Evolutionary conservation across 2,888 invertebrate species (phyloP).

Genomic region (Conchocele bisecta): DNA sequence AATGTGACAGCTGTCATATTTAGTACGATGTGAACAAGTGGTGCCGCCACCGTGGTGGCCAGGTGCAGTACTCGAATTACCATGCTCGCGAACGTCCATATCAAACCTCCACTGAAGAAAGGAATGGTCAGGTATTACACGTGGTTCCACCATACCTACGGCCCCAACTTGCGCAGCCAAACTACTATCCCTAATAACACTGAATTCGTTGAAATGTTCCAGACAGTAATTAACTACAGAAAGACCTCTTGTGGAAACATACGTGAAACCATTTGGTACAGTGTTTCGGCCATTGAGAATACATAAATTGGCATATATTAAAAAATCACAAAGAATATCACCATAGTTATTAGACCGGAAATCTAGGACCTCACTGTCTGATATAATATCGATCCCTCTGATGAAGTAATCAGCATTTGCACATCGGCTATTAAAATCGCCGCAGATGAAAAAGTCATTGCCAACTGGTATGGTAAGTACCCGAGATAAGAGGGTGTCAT

Average conservation of each 20-base stretch:
- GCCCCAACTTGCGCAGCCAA: neutral
- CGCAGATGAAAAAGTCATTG: neutral
- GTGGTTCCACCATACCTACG: neutral
- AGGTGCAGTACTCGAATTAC: too few species aligned
- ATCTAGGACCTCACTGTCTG: conserved; percentile 6
- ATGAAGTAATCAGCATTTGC: conserved; percentile 1
- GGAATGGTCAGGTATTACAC: conserved; percentile 3
- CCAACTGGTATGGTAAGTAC: neutral
- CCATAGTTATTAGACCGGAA: conserved; percentile 2
- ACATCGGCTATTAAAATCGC: conserved; percentile 24
- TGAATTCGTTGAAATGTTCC: neutral
- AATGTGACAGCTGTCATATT: neutral
- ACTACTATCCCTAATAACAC: neutral
- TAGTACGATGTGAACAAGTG: too few species aligned
- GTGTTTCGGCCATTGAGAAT: conserved; percentile 21
- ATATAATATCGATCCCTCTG: conserved; percentile 6
- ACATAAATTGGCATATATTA: conserved; percentile 7
- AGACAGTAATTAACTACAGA: conserved; percentile 19
- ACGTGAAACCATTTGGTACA: conserved; percentile 12
- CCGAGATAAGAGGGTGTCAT: conserved; percentile 3
- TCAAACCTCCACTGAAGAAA: neutral
- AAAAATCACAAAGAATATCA: neutral
- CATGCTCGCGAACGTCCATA: neutral
- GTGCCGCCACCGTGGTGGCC: too few species aligned
- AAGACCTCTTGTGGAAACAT: conserved; percentile 5